phyloP scores from a whole-genome alignment of 64 coral and sea anemone species.

The Exaiptasia diaphana region DNA sequence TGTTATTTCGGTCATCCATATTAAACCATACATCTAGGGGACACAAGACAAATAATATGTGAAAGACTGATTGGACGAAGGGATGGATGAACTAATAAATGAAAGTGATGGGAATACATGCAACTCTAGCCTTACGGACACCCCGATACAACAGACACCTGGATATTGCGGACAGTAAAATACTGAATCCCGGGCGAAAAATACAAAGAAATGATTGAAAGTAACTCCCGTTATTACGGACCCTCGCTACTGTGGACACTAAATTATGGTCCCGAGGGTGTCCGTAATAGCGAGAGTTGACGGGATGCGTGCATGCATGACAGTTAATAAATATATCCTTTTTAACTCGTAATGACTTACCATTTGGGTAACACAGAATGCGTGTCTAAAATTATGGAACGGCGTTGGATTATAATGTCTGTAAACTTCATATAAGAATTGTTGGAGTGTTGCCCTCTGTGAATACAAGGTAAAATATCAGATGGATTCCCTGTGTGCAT shows the following conservation, averaged over 20 bases:
- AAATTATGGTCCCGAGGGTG: too few relatives aligned
- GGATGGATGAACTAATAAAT: neutral
- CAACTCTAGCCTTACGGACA: too few relatives aligned
- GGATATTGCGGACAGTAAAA: too few relatives aligned
- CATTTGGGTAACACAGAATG: constrained; percentile 94
- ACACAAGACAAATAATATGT: neutral
- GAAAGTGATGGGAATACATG: neutral
- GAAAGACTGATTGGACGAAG: neutral
- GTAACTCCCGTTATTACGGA: too few relatives aligned
- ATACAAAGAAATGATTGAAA: too few relatives aligned
- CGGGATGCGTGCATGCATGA: too few relatives aligned
- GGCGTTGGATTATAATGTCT: constrained; percentile 83
- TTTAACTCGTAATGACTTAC: too few relatives aligned
- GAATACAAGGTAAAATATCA: neutral
- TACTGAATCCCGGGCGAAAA: too few relatives aligned
- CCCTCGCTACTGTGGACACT: too few relatives aligned
- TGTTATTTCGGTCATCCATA: constrained; percentile 74
- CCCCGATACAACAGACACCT: too few relatives aligned
- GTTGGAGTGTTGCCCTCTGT: constrained; percentile 74
- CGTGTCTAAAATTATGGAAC: constrained; percentile 89
- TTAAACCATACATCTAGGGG: constrained; percentile 89
- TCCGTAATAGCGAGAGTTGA: too few relatives aligned
- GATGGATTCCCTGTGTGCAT: neutral
- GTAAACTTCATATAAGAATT: constrained; percentile 80
- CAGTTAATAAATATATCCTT: too few relatives aligned